A percentile compares a stretch with the other conserved stretches of the same genome.
These are phyloP conservation scores for Lucilia sericata DNA, from an alignment of 1,140 invertebrate genomes.

Conservation along the genomic window DNA sequence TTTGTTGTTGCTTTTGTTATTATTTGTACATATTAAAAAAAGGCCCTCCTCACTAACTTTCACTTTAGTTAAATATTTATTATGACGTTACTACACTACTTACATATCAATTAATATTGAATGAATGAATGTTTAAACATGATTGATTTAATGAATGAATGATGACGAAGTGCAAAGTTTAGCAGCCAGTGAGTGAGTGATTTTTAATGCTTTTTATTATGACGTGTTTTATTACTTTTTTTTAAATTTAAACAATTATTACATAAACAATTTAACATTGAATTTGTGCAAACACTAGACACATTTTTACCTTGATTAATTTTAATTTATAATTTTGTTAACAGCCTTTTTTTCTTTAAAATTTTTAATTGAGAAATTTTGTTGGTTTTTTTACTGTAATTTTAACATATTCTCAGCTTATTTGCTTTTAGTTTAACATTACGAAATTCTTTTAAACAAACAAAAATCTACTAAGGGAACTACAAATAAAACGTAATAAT, in stretches of 20 bases:
- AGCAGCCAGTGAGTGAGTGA: background rate
- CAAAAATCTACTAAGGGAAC: background rate
- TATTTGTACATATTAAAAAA: background rate
- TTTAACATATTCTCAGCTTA: background rate
- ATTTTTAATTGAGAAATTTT: constrained; percentile 7
- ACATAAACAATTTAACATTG: constrained; percentile 17
- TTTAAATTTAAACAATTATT: background rate
- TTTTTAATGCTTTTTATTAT: background rate
- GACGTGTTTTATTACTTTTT: background rate
- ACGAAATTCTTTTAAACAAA: background rate
- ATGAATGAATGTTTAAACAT: background rate
- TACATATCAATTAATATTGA: background rate
- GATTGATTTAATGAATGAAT: background rate
- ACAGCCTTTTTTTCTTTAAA: background rate
- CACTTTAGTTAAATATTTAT: background rate
- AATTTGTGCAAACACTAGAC: background rate
- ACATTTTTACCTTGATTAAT: constrained; percentile 2
- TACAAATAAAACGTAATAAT: background rate
- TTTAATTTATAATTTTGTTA: background rate
- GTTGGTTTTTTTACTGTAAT: background rate
- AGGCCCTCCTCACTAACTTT: background rate
- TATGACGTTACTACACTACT: background rate
- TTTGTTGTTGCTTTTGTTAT: background rate
- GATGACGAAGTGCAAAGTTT: background rate
- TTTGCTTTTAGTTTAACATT: background rate